Percentiles rank a stretch among this genome's conserved stretches.
These are phyloP conservation scores for Schmidtea mediterranea DNA, from an alignment of 1,140 invertebrate species.

Conservation along the genomic window DNA sequence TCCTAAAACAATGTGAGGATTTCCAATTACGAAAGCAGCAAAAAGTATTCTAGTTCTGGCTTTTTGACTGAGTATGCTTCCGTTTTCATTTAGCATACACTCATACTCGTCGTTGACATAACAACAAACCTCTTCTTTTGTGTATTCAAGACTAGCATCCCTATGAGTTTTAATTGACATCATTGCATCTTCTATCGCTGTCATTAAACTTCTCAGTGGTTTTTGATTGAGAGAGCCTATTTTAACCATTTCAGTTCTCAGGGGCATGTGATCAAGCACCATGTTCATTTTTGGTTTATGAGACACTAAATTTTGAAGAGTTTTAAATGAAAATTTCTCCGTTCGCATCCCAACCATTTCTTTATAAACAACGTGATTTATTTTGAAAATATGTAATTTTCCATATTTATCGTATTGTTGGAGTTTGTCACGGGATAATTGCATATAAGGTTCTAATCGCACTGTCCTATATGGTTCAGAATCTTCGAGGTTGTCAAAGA, in stretches of 20 bases:
- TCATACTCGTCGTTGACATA: slow-evolving; percentile 4
- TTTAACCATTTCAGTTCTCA: slow-evolving; percentile 3
- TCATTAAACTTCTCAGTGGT: background rate
- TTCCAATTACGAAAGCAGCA: slow-evolving; percentile 3
- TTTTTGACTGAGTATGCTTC: background rate
- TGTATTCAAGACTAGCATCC: background rate
- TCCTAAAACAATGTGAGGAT: slow-evolving; percentile 3
- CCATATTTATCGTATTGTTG: slow-evolving; percentile 7
- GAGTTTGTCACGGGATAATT: slow-evolving; percentile 1
- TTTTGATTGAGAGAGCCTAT: slow-evolving; percentile 3
- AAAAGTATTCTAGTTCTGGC: background rate
- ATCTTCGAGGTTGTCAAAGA: background rate
- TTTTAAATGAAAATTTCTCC: slow-evolving; percentile 3
- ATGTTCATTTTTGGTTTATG: slow-evolving; percentile 5
- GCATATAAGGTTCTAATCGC: slow-evolving; percentile 3
- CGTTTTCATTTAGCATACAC: background rate
- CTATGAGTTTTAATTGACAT: background rate
- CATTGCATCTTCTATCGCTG: background rate
- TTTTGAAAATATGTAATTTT: slow-evolving; percentile 7
- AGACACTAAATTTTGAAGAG: background rate
- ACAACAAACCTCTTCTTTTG: slow-evolving; percentile 1
- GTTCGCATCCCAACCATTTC: slow-evolving; percentile 4
- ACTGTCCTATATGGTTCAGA: slow-evolving; percentile 3
- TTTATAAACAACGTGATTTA: slow-evolving; percentile 5
- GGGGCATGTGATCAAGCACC: slow-evolving; percentile 4